These are phyloP conservation scores for Fissipunctia ypsillon DNA, from an alignment of 2,888 invertebrate genomes.

Conservation along the genomic window DNA sequence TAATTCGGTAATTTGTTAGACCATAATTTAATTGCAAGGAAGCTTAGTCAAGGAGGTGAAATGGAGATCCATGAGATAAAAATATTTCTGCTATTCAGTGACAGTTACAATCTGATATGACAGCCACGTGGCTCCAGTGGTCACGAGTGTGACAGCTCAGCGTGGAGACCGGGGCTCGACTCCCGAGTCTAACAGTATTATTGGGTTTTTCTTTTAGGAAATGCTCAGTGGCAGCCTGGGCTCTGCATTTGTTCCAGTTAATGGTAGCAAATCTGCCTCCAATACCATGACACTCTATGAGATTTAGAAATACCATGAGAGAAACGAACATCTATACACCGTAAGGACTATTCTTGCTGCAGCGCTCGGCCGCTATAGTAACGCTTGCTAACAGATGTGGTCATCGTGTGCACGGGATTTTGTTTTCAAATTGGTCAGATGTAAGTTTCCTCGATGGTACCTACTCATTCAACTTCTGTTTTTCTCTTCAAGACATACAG, in stretches of 20 bases:
- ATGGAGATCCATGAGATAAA: not conserved
- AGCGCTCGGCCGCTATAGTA: too few species aligned
- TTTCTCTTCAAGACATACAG: too few species aligned
- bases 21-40: not conserved
- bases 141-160: not conserved
- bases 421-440: too few species aligned
- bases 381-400: too few species aligned
- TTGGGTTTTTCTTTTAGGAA: not conserved
- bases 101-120: not conserved
- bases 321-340: too few species aligned
- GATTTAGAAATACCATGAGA: too few species aligned
- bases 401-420: too few species aligned
- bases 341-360: too few species aligned
- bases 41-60: not conserved
- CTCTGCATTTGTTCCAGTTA: not conserved
- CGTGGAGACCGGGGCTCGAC: not conserved
- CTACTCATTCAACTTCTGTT: too few species aligned
- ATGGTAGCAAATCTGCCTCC: not conserved
- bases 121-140: not conserved
- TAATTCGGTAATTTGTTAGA: not conserved
- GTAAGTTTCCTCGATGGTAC: too few species aligned
- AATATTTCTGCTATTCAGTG: not conserved
- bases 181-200: not conserved
- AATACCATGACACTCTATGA: not conserved
- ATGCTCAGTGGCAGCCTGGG: too few species aligned